Percentiles rank a stretch among this genome's conserved stretches.
Evolutionary conservation across 2,888 invertebrate species (phyloP).

Genomic region (Lycocerus yunnanus): DNA sequence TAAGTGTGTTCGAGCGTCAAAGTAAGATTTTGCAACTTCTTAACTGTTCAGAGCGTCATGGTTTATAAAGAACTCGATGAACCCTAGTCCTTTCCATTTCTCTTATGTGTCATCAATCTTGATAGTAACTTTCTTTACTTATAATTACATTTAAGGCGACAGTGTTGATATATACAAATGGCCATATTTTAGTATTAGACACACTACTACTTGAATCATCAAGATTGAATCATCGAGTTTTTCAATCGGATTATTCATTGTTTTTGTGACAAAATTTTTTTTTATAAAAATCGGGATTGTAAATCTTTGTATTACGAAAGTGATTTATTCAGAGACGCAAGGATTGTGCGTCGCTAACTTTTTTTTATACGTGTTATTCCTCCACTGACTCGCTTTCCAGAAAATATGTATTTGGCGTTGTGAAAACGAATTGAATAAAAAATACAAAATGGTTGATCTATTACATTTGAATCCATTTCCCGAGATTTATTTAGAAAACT

Average conservation of each 20-base stretch:
- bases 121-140: background rate
- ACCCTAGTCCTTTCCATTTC: background rate
- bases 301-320: background rate
- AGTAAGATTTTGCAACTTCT: too few species aligned
- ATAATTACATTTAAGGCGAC: background rate
- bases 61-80: background rate
- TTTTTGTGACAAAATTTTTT: background rate
- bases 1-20: too few species aligned
- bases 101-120: background rate
- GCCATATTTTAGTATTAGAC: background rate
- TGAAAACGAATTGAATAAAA: background rate
- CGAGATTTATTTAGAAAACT: background rate
- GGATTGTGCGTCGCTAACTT: background rate
- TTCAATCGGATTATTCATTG: background rate
- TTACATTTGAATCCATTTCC: background rate
- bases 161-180: too few species aligned
- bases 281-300: background rate
- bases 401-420: background rate
- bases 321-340: background rate
- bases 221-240: background rate
- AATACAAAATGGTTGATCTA: background rate
- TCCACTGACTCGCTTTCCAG: background rate
- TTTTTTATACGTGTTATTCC: background rate
- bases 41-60: background rate
- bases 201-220: background rate